phyloP scores from a whole-genome alignment of 2,797 vertebrate species.

The Spondyliosoma cantharus region DNA sequence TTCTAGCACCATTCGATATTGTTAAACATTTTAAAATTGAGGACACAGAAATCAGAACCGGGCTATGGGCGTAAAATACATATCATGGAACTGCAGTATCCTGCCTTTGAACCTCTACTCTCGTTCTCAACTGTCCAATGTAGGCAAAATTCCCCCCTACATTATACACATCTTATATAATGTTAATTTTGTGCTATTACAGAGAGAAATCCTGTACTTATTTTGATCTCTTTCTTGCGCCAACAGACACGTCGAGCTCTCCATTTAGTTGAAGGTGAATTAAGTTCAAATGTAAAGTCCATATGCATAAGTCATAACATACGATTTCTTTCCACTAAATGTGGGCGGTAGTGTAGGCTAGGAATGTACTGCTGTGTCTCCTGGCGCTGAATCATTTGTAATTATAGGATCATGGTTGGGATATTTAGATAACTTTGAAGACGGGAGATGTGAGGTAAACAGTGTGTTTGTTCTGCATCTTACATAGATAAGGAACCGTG shows the following conservation, averaged over 20 bases:
- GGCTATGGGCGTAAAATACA: not conserved
- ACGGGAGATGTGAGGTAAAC: conserved; percentile 55
- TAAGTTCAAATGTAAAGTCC: not conserved
- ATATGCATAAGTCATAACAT: conserved; percentile 15
- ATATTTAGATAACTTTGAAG: conserved; percentile 63
- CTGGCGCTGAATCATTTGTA: conserved; percentile 54
- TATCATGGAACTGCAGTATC: not conserved
- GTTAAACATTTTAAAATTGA: conserved; percentile 17
- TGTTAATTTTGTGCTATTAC: conserved; percentile 6
- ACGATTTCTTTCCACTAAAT: conserved; percentile 1
- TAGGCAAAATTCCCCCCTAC: not conserved
- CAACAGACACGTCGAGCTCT: not conserved
- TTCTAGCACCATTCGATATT: not conserved
- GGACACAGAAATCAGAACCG: not conserved
- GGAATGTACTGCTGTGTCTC: conserved; percentile 55
- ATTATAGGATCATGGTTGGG: conserved; percentile 65
- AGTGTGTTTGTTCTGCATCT: conserved; percentile 52
- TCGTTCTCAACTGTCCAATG: not conserved
- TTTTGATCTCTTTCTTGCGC: not conserved
- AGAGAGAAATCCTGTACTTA: not conserved
- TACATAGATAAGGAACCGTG: conserved; percentile 50
- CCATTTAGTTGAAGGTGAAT: not conserved
- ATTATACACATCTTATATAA: conserved; percentile 1
- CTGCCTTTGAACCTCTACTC: not conserved
- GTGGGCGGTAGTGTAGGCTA: conserved; percentile 43